Evolutionary conservation across 2,888 invertebrate genomes (phyloP).

Genomic region (Protophormia terraenovae): DNA sequence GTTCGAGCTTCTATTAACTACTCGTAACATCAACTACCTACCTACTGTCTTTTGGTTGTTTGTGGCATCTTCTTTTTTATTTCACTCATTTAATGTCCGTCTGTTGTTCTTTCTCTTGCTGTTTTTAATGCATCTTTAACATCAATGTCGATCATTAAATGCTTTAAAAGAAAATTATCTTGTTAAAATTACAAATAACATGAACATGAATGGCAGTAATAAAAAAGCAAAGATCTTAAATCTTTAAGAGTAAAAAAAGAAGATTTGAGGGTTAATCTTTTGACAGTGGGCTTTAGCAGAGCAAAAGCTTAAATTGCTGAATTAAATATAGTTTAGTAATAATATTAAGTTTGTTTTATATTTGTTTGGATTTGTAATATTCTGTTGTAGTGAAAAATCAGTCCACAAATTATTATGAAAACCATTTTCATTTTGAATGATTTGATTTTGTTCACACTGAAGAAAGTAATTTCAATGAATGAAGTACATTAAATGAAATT

Average conservation of each 20-base stretch:
- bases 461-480: too few species aligned
- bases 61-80: not conserved
- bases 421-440: too few species aligned
- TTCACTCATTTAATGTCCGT: conserved; percentile 3
- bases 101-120: conserved; percentile 32
- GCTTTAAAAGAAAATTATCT: conserved; percentile 80
- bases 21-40: conserved; percentile 28
- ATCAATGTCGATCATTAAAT: conserved; percentile 75
- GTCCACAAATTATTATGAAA: too few species aligned
- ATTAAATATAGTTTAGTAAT: too few species aligned
- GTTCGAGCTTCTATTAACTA: conserved; percentile 17
- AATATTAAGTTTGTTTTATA: too few species aligned
- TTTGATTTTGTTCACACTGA: too few species aligned
- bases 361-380: too few species aligned
- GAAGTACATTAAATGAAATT: too few species aligned
- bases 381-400: too few species aligned
- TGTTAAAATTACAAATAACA: conserved; percentile 81
- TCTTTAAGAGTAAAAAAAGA: conserved; percentile 72
- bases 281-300: too few species aligned
- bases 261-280: conserved; percentile 63
- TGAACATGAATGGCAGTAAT: conserved; percentile 75
- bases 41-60: not conserved
- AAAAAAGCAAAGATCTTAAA: conserved; percentile 63
- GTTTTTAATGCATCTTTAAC: conserved; percentile 41
- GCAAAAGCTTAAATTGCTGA: not conserved